Conservation (phyloP, 1,140 invertebrate genomes). For the Vanessa tameamea region DNA sequence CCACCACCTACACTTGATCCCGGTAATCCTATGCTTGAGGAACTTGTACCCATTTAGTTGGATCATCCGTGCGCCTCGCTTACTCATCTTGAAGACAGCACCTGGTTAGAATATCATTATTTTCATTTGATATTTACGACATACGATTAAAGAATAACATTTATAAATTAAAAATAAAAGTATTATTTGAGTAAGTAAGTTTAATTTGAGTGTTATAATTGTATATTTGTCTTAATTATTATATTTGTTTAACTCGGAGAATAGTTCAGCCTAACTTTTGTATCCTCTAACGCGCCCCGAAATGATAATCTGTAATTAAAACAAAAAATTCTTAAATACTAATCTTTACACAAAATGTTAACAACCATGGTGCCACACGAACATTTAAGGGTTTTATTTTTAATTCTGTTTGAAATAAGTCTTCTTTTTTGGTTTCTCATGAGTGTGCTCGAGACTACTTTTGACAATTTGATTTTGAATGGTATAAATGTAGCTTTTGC, state of each 20-base stretch:
- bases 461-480: background rate
- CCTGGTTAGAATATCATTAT: background rate
- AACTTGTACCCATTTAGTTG: conserved; percentile 34
- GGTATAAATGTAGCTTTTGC: background rate
- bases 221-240: too few relatives aligned
- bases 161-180: too few relatives aligned
- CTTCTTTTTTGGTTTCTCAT: background rate
- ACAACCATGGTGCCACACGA: background rate
- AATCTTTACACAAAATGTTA: background rate
- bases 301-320: background rate
- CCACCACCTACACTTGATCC: conserved; percentile 41
- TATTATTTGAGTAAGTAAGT: too few relatives aligned
- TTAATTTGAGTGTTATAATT: too few relatives aligned
- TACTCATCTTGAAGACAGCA: conserved; percentile 26
- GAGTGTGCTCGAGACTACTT: background rate
- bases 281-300: too few relatives aligned
- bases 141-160: background rate
- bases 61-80: conserved; percentile 30
- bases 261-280: too few relatives aligned
- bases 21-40: conserved; percentile 8
- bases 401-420: background rate
- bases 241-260: too few relatives aligned
- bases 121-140: background rate
- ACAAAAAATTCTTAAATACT: background rate
- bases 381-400: background rate